phyloP scores from a whole-genome alignment of 2,888 invertebrate species.

The Drosophila ezoana region DNA sequence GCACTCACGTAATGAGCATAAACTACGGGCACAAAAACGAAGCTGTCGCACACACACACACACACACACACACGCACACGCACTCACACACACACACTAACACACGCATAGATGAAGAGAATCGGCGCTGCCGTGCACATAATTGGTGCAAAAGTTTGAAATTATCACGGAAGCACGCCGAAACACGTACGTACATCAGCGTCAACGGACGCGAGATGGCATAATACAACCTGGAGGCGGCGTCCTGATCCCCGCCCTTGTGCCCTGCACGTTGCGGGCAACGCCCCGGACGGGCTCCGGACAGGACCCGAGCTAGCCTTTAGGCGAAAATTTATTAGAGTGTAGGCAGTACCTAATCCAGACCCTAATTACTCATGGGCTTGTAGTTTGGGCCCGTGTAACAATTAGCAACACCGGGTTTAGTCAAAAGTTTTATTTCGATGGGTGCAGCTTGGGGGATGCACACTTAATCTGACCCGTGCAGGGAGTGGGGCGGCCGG shows the following conservation, averaged over 20 bases:
- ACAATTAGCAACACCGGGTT: constrained; percentile 67
- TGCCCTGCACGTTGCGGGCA: constrained; percentile 39
- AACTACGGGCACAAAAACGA: constrained; percentile 72
- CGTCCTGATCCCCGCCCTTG: constrained; percentile 17
- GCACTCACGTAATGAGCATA: constrained; percentile 78
- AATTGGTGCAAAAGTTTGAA: constrained; percentile 78
- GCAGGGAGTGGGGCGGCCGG: not conserved
- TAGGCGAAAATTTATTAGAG: constrained; percentile 69
- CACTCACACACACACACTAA: constrained; percentile 16
- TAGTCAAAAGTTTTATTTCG: constrained; percentile 43
- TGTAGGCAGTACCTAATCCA: constrained; percentile 68
- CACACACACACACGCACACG: not conserved
- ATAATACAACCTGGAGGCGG: constrained; percentile 54
- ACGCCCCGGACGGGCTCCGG: constrained; percentile 48
- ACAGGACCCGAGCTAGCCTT: constrained; percentile 42
- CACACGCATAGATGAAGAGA: constrained; percentile 42
- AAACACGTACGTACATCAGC: constrained; percentile 75
- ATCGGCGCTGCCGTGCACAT: constrained; percentile 74
- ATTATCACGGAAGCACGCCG: constrained; percentile 78
- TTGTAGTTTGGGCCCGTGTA: constrained; percentile 59
- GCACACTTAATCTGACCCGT: constrained; percentile 21
- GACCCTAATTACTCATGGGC: constrained; percentile 74
- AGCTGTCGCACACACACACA: constrained; percentile 39
- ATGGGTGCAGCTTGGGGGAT: not conserved
- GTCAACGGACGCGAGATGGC: constrained; percentile 72